These are phyloP conservation scores for Lasioglossum calceatum DNA, from an alignment of 2,888 invertebrate genomes.

Conservation along the genomic window DNA sequence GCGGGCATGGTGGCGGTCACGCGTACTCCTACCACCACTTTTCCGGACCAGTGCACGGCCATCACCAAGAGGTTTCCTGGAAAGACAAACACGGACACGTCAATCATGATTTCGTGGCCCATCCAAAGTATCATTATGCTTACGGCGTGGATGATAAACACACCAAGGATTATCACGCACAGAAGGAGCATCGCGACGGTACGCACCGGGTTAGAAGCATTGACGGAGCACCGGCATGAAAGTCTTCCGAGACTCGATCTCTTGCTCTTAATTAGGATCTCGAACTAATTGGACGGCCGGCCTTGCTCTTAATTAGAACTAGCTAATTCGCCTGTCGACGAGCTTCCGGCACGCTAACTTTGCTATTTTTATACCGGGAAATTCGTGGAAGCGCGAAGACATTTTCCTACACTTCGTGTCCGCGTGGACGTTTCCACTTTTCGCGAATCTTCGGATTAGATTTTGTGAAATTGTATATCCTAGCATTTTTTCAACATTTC, in stretches of 20 bases:
- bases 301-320: conserved; percentile 71
- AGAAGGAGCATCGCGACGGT: conserved; percentile 77
- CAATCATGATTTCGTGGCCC: conserved; percentile 73
- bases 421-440: background rate
- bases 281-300: conserved; percentile 69
- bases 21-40: conserved; percentile 70
- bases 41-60: conserved; percentile 62
- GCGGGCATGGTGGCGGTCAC: conserved; percentile 41
- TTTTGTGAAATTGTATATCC: no score
- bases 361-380: conserved; percentile 9
- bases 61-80: conserved; percentile 72
- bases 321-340: conserved; percentile 45
- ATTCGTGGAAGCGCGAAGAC: background rate
- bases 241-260: conserved; percentile 55
- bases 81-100: conserved; percentile 75
- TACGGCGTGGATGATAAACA: conserved; percentile 76
- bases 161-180: conserved; percentile 74
- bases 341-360: conserved; percentile 14
- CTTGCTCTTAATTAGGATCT: conserved; percentile 70
- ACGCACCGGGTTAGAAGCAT: conserved; percentile 22
- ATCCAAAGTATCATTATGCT: conserved; percentile 74
- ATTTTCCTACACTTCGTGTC: background rate
- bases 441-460: background rate
- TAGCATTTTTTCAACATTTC: no score
- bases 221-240: conserved; percentile 29